Evolutionary conservation across 2,113 vertebrate species (phyloP).

Genomic region (Oncorhynchus tshawytscha): DNA sequence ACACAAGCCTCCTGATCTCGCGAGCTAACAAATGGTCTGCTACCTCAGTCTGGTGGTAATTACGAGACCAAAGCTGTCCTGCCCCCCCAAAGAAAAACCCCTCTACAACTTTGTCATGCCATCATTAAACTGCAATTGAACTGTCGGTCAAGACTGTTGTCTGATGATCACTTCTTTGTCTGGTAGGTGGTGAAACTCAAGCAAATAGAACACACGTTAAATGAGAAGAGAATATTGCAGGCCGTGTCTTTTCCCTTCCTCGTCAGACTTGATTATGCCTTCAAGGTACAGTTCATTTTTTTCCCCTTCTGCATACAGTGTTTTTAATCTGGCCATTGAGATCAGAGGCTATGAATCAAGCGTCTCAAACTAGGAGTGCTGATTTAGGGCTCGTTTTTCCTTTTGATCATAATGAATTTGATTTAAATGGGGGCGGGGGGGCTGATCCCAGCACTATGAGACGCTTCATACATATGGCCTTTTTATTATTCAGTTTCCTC

Average conservation of each 20-base stretch:
- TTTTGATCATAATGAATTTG: neutral
- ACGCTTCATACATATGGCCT: no score
- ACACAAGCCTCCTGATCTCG: no score
- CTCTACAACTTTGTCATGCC: neutral
- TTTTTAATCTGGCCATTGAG: no score
- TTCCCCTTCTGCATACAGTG: neutral
- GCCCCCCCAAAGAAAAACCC: no score
- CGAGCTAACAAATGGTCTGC: no score
- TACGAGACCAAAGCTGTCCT: no score
- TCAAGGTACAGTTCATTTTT: slow-evolving; percentile 37
- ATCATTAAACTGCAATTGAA: neutral
- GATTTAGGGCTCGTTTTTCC: neutral
- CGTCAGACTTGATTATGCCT: slow-evolving; percentile 95
- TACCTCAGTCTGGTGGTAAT: no score
- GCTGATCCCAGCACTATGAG: no score
- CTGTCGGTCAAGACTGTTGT: neutral
- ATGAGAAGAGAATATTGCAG: slow-evolving; percentile 99
- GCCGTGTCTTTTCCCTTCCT: slow-evolving; percentile 98
- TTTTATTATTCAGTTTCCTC: neutral
- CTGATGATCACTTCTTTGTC: slow-evolving; percentile 16
- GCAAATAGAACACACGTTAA: slow-evolving; percentile 99
- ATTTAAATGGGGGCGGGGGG: neutral
- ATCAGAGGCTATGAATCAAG: no score
- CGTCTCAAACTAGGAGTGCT: no score
- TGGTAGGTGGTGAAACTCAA: slow-evolving; percentile 97